Percentiles rank a stretch among this genome's conserved stretches.
These are phyloP conservation scores for Athalia cordata DNA, from an alignment of 2,888 invertebrate species.

Conservation along the genomic window DNA sequence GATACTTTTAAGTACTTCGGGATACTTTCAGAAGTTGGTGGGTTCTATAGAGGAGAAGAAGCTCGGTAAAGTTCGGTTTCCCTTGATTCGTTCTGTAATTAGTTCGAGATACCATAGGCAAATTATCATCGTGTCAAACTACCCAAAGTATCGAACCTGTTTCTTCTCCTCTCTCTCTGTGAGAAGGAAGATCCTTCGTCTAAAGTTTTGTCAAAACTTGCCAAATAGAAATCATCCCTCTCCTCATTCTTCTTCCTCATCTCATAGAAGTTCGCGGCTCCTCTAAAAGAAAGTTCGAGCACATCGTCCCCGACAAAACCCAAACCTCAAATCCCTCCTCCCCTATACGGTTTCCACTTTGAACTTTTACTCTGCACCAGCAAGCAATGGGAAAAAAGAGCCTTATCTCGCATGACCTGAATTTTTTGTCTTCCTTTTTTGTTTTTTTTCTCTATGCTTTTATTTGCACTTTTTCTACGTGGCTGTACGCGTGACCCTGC, in stretches of 20 bases:
- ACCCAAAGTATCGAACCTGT: background rate
- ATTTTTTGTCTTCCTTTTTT: constrained; percentile 58
- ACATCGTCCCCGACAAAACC: constrained; percentile 44
- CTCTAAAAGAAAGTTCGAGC: constrained; percentile 32
- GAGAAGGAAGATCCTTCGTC: background rate
- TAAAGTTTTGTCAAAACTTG: constrained; percentile 36
- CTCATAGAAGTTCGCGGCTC: constrained; percentile 8
- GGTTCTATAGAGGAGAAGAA: background rate
- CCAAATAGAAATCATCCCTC: constrained; percentile 40
- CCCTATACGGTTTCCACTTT: constrained; percentile 52
- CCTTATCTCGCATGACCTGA: constrained; percentile 62
- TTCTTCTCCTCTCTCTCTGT: background rate
- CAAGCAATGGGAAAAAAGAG: constrained; percentile 50
- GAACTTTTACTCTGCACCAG: constrained; percentile 57
- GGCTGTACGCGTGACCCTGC: constrained; percentile 51
- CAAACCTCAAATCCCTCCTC: constrained; percentile 52
- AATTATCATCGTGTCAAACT: background rate
- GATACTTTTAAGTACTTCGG: constrained; percentile 14
- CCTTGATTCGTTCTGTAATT: constrained; percentile 20
- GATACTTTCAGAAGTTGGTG: constrained; percentile 12
- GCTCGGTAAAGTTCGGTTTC: constrained; percentile 5
- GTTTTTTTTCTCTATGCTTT: constrained; percentile 52
- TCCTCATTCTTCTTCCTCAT: background rate
- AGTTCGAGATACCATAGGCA: constrained; percentile 16
- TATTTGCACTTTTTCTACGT: constrained; percentile 47